These are phyloP conservation scores for Orchesella flavescens DNA, from an alignment of 2,888 invertebrate species.

Conservation along the genomic window DNA sequence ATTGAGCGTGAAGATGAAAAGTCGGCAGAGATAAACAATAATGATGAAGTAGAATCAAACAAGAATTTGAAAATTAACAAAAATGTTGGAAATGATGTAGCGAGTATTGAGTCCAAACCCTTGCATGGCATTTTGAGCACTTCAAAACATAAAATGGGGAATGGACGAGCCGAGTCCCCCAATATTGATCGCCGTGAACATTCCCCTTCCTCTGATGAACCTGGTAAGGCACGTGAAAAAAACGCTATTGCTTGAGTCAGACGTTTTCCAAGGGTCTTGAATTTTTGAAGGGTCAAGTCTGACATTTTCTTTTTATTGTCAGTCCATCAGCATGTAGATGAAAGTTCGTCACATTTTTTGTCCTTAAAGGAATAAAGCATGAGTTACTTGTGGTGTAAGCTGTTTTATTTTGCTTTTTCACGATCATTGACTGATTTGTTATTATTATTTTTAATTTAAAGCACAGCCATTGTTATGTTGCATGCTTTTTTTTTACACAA, in stretches of 20 bases:
- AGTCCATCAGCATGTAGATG: not conserved
- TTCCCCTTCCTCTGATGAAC: slow-evolving; percentile 50
- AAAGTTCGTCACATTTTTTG: not conserved
- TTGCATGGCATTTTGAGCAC: slow-evolving; percentile 69
- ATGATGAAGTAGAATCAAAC: slow-evolving; percentile 36
- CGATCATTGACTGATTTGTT: not conserved
- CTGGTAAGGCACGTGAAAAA: slow-evolving; percentile 57
- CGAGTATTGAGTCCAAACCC: slow-evolving; percentile 57
- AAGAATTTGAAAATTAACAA: slow-evolving; percentile 46
- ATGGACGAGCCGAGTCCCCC: slow-evolving; percentile 62
- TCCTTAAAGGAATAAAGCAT: no score
- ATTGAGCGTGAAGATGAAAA: slow-evolving; percentile 24
- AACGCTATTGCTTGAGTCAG: slow-evolving; percentile 6
- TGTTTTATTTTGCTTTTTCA: slow-evolving; percentile 2
- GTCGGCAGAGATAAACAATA: slow-evolving; percentile 41
- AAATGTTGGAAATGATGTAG: slow-evolving; percentile 46
- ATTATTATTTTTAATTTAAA: not conserved
- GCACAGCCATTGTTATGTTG: not conserved
- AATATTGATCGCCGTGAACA: slow-evolving; percentile 54
- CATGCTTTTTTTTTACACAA: not conserved
- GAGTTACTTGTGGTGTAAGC: not conserved
- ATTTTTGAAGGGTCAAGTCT: not conserved
- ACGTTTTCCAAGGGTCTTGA: slow-evolving; percentile 54
- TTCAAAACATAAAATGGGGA: slow-evolving; percentile 64
- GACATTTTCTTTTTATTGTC: not conserved